Evolutionary conservation across 1,140 invertebrate genomes (phyloP).

Genomic region (Aphis gossypii): DNA sequence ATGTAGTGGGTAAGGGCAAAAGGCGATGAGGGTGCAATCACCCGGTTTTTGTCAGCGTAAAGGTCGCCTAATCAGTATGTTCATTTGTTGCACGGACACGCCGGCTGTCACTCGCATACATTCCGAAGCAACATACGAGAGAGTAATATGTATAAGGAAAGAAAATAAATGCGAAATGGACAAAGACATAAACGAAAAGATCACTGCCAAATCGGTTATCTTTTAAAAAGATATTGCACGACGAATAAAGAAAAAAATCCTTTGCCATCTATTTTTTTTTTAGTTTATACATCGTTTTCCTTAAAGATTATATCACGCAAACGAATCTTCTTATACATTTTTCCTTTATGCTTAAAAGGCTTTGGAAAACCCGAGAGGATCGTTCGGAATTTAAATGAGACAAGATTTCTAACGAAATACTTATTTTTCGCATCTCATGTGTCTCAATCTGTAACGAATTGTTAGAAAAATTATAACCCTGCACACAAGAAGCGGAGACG

Average conservation of each 20-base stretch:
- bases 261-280: conserved; percentile 22
- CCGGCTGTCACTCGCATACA: conserved; percentile 39
- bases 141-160: neutral
- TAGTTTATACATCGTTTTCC: conserved; percentile 38
- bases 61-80: conserved; percentile 40
- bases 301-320: conserved; percentile 43
- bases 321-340: conserved; percentile 28
- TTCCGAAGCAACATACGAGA: neutral
- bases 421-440: neutral
- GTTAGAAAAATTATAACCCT: neutral
- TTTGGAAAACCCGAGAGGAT: conserved; percentile 25
- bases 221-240: conserved; percentile 45
- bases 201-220: conserved; percentile 49
- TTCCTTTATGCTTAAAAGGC: neutral
- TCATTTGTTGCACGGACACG: conserved; percentile 27
- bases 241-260: conserved; percentile 15
- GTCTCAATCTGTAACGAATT: neutral
- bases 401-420: conserved; percentile 37
- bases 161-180: conserved; percentile 35
- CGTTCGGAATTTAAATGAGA: conserved; percentile 46
- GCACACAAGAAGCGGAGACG: neutral
- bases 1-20: neutral
- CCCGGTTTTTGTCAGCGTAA: neutral
- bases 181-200: conserved; percentile 47
- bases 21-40: neutral